Base-by-base conservation (phyloP, 35 echinoderm and acorn worm species). In the Acanthaster planci region DNA sequence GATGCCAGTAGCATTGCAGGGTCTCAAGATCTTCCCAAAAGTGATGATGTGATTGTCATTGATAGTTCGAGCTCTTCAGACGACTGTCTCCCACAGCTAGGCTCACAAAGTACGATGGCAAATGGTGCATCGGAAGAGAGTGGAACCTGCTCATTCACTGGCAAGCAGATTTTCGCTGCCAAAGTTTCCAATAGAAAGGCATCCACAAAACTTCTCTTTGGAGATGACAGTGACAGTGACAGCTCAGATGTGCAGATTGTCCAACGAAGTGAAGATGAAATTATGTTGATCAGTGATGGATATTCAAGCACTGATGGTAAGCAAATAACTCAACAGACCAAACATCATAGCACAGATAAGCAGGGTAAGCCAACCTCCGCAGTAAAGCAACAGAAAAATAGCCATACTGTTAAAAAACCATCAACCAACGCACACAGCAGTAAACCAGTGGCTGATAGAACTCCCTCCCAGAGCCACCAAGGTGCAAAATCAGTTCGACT, bases 161-260 rank as follows among this genome's bases (percentile, higher is more conserved):
- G 10, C 7, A 72, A 29, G 23, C 22, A 72, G 64, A 26, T 6
- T 12, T 12, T 47, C 42, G 42, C 64, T 29, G 64, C 64, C 8
- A 72, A 72, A 34, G 30, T 72, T 14, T 72, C 26, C 34, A 72
- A 72, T 1, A 7, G 64, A 72, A 72, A 72, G 64, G 23, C 64
- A 26, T 72, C 64, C 18, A 35, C 26, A 14, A 72, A 31, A 72
- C 7, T 72, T 72, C 64, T 72, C 26, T 72, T 59, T 72, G 64
- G 64, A 29, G 64, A 72, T 27, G 64, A 72, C 64, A 72, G 64
- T 29, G 64, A 72, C 34, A 72, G 64, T 29, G 64, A 72, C 34
- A 72, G 34, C 64, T 31, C 18, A 14, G 64, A 72, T 72, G 64
- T 31, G 15, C 64, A 72, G 30, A 0, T 72, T 12, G 64, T 0